Percentiles rank a stretch among this genome's conserved stretches.
These are phyloP conservation scores for Noctua fimbriata DNA, from an alignment of 2,888 invertebrate genomes.

Conservation along the genomic window DNA sequence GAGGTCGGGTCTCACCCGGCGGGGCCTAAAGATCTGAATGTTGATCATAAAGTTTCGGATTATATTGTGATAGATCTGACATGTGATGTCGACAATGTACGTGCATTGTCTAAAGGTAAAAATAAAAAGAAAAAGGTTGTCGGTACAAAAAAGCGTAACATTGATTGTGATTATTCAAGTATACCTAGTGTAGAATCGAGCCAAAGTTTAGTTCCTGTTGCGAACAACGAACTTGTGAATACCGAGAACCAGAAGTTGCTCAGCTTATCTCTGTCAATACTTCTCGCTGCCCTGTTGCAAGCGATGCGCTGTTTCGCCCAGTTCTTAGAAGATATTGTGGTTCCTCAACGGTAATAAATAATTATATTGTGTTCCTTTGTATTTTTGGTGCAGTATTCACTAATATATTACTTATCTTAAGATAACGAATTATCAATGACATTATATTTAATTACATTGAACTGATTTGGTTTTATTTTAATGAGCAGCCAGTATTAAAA, in stretches of 20 bases:
- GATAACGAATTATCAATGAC: slow-evolving; percentile 74
- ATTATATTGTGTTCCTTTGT: slow-evolving; percentile 79
- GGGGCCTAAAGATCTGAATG: slow-evolving; percentile 66
- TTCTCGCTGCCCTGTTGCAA: slow-evolving; percentile 91
- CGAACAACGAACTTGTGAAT: slow-evolving; percentile 84
- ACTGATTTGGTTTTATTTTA: slow-evolving; percentile 73
- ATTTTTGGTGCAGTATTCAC: slow-evolving; percentile 85
- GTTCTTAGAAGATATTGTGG: slow-evolving; percentile 90
- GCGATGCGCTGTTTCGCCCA: slow-evolving; percentile 91
- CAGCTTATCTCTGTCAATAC: slow-evolving; percentile 90
- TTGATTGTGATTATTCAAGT: slow-evolving; percentile 82
- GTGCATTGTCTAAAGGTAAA: slow-evolving; percentile 72
- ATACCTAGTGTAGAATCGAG: slow-evolving; percentile 80
- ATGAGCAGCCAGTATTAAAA: not conserved
- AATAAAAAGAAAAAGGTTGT: slow-evolving; percentile 67
- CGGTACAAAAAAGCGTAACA: slow-evolving; percentile 79
- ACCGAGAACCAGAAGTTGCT: slow-evolving; percentile 89
- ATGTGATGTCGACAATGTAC: slow-evolving; percentile 81
- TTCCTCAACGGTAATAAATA: slow-evolving; percentile 85
- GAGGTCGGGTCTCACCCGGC: slow-evolving; percentile 68
- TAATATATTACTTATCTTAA: slow-evolving; percentile 75
- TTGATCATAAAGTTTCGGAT: slow-evolving; percentile 75
- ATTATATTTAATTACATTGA: slow-evolving; percentile 85
- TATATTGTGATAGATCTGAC: slow-evolving; percentile 87
- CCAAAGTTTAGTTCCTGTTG: slow-evolving; percentile 86